Conservation (phyloP, 2,888 invertebrate species). For the Drosophila gaucha region DNA sequence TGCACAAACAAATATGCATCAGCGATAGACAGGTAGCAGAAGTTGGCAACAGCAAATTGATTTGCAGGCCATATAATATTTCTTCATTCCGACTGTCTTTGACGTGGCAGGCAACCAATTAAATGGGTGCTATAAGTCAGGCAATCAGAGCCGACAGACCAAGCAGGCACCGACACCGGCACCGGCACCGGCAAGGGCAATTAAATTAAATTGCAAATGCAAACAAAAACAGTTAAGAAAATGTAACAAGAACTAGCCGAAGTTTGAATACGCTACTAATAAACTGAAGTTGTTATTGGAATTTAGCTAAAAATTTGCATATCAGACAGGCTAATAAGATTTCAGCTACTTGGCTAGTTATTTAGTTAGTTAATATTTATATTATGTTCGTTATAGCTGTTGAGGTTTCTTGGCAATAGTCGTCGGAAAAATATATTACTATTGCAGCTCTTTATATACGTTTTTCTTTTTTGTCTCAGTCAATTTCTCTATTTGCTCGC, state of each 20-base stretch:
- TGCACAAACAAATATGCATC: slow-evolving; percentile 65
- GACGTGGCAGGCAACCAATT: slow-evolving; percentile 70
- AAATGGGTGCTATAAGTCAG: slow-evolving; percentile 68
- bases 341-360: not conserved
- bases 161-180: slow-evolving; percentile 13
- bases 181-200: slow-evolving; percentile 42
- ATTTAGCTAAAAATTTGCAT: not conserved
- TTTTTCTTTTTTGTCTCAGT: not conserved
- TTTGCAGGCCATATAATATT: slow-evolving; percentile 63
- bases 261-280: slow-evolving; percentile 31
- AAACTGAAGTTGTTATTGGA: too few species aligned
- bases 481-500: slow-evolving; percentile 13
- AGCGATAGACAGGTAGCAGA: slow-evolving; percentile 48
- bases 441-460: slow-evolving; percentile 24
- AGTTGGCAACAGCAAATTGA: slow-evolving; percentile 69
- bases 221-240: slow-evolving; percentile 40
- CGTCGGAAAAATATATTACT: slow-evolving; percentile 32
- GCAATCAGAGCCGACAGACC: slow-evolving; percentile 60
- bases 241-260: not conserved
- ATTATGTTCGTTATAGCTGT: not conserved
- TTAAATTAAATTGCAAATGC: slow-evolving; percentile 67
- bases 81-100: slow-evolving; percentile 70
- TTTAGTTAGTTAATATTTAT: not conserved
- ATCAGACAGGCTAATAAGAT: not conserved
- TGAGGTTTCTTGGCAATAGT: not conserved